Percentiles rank a stretch among this genome's conserved stretches.
These are phyloP conservation scores for Adineta ricciae DNA, from an alignment of 2,888 invertebrate genomes.

Conservation along the genomic window DNA sequence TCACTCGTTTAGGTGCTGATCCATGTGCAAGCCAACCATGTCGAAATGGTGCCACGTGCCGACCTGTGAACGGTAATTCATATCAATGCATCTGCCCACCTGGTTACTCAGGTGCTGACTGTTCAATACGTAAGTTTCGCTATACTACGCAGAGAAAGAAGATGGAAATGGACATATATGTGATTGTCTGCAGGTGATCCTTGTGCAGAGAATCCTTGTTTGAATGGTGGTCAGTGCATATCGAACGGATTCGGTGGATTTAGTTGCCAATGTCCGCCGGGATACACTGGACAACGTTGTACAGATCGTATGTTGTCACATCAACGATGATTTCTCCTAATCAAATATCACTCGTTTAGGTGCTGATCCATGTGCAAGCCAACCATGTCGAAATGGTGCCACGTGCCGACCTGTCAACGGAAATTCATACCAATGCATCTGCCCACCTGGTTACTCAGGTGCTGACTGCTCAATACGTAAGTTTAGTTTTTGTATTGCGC, in stretches of 20 bases:
- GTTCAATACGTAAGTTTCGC: too few species aligned
- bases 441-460: conserved; percentile 29
- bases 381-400: conserved; percentile 32
- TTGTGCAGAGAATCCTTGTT: conserved; percentile 27
- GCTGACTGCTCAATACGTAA: neutral
- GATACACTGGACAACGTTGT: conserved; percentile 31
- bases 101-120: too few species aligned
- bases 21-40: conserved; percentile 27
- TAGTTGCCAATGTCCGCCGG: conserved; percentile 33
- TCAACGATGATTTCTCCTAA: neutral
- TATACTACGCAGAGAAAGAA: neutral
- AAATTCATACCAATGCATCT: conserved; percentile 31
- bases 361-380: conserved; percentile 9
- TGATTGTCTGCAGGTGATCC: conserved; percentile 26
- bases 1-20: neutral
- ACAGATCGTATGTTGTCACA: neutral
- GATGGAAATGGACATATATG: conserved; percentile 29
- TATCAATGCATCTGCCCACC: too few species aligned
- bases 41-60: too few species aligned
- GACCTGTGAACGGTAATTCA: too few species aligned
- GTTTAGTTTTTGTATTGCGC: neutral
- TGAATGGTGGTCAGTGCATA: conserved; percentile 25
- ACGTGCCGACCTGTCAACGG: neutral
- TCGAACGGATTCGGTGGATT: neutral
- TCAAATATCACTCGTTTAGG: too few species aligned